Evolutionary conservation across 2,797 vertebrate genomes (phyloP).

Genomic region (Pipistrellus pipistrellus): DNA sequence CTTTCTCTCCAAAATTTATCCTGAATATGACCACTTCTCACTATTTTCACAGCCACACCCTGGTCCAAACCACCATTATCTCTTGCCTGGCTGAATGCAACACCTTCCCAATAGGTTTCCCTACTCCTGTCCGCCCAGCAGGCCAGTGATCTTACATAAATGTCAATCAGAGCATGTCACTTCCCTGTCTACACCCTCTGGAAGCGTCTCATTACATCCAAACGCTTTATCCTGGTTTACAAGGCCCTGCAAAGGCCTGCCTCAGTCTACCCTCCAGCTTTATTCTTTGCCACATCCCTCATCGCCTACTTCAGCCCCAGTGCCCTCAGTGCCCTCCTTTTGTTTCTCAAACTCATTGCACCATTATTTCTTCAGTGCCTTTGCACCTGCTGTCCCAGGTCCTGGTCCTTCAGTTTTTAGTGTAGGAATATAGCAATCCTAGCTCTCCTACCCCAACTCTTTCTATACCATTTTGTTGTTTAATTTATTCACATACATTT

Average conservation of each 20-base stretch:
- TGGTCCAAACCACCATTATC: not conserved
- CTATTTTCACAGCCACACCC: not conserved
- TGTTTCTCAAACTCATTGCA: not conserved
- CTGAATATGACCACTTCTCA: not conserved
- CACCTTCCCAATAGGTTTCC: not conserved
- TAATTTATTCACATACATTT: not conserved
- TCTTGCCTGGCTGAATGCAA: not conserved
- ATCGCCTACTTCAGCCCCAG: too few relatives aligned
- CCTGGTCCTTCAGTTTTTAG: not conserved
- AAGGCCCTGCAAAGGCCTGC: not conserved
- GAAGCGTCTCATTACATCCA: not conserved
- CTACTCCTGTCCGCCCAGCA: not conserved
- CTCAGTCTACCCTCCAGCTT: not conserved
- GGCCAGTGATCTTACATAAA: not conserved
- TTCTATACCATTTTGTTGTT: not conserved
- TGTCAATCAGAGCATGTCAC: not conserved
- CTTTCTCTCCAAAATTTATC: constrained; percentile 5
- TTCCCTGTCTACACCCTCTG: not conserved
- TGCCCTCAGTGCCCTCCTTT: too few relatives aligned
- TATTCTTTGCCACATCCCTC: not conserved
- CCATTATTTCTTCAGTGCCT: not conserved
- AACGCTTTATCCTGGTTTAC: not conserved
- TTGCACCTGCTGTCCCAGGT: not conserved
- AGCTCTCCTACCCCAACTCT: not conserved
- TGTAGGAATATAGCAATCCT: not conserved